Evolutionary conservation across 2,113 vertebrate species (phyloP).

Genomic region (Sporophila hypoxantha): DNA sequence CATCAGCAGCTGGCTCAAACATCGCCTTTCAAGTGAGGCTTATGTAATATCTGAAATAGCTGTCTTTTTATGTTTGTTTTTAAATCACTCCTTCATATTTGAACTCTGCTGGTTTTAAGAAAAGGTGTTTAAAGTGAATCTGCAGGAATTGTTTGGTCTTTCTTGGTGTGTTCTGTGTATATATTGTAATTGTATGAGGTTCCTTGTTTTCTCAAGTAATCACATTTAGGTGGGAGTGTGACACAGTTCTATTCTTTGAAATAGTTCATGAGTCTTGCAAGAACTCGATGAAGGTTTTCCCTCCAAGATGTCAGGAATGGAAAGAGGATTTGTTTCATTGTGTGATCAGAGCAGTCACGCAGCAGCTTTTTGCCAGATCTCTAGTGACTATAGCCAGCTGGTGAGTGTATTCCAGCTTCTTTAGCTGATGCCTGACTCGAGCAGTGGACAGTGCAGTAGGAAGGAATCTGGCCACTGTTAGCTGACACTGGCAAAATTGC

Average conservation of each 20-base stretch:
- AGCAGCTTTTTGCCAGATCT: background rate
- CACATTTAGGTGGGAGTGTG: background rate
- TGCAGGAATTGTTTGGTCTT: background rate
- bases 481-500: background rate
- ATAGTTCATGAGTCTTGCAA: background rate
- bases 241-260: background rate
- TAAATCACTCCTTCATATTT: background rate
- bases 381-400: background rate
- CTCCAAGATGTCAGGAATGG: background rate
- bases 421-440: background rate
- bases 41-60: background rate
- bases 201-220: background rate
- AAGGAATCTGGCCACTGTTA: background rate
- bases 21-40: background rate
- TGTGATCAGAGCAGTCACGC: background rate
- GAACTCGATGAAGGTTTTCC: background rate
- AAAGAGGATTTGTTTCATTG: background rate
- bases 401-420: background rate
- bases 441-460: background rate
- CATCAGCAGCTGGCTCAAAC: background rate
- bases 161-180: background rate
- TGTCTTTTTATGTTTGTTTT: background rate
- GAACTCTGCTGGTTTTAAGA: background rate
- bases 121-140: background rate
- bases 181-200: background rate